phyloP scores from a whole-genome alignment of 2,113 vertebrate genomes.

The Cyanoderma ruficeps region DNA sequence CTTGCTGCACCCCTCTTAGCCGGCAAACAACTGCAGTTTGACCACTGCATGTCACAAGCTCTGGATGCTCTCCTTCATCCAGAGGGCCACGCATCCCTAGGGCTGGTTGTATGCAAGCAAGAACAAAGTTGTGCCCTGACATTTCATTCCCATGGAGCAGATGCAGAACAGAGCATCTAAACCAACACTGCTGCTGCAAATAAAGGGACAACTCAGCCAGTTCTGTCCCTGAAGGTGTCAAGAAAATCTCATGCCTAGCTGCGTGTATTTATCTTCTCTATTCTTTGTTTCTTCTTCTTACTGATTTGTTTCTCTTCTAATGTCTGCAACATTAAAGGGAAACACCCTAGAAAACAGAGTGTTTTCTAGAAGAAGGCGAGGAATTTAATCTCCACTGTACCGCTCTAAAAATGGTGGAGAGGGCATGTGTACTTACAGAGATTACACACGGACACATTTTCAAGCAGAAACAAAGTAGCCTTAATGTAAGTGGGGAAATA shows the following conservation, averaged over 20 bases:
- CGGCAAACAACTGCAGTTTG: background rate
- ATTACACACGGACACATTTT: background rate
- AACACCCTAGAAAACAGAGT: background rate
- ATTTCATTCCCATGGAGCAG: background rate
- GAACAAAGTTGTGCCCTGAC: background rate
- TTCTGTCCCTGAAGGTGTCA: background rate
- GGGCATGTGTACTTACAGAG: background rate
- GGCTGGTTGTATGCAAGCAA: accelerated
- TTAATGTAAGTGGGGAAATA: background rate
- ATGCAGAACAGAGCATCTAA: background rate
- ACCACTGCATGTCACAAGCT: background rate
- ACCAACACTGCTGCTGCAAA: background rate
- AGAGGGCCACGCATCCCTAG: accelerated
- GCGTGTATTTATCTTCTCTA: background rate
- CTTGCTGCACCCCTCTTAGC: background rate
- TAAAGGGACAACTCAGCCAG: background rate
- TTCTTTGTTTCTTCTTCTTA: background rate
- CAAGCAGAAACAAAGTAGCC: background rate
- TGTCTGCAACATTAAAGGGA: background rate
- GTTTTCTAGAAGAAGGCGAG: background rate
- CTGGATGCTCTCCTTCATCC: background rate
- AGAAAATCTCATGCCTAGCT: background rate
- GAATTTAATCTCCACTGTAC: background rate
- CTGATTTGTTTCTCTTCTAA: background rate
- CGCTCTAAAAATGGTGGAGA: background rate